These are phyloP conservation scores for Phenacoccus solenopsis DNA, from an alignment of 1,140 invertebrate species.

Conservation along the genomic window DNA sequence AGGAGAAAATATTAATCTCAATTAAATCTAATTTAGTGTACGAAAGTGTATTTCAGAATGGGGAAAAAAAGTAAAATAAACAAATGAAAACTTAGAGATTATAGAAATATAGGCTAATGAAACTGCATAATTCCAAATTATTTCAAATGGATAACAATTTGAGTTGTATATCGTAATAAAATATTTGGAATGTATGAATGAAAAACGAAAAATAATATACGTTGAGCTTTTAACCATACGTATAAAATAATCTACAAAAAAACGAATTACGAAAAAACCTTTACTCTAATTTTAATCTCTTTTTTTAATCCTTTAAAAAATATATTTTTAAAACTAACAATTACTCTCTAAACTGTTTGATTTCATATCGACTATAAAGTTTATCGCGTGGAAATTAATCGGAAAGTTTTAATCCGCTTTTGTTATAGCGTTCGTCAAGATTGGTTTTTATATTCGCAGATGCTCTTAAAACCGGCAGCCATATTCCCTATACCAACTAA, in stretches of 20 bases:
- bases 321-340: too few species aligned
- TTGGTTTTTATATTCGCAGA: too few species aligned
- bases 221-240: not conserved
- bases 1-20: not conserved
- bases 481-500: too few species aligned
- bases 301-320: too few species aligned
- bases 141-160: not conserved
- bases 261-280: not conserved
- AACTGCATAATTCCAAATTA: not conserved
- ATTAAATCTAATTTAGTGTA: slow-evolving; percentile 8
- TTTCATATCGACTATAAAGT: too few species aligned
- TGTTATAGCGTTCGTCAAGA: too few species aligned
- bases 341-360: too few species aligned
- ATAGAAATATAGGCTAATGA: not conserved
- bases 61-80: not conserved
- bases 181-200: not conserved
- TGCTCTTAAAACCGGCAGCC: too few species aligned
- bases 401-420: too few species aligned
- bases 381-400: too few species aligned
- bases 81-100: not conserved
- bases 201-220: not conserved
- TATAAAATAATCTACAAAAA: not conserved
- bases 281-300: too few species aligned
- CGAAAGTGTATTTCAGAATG: not conserved
- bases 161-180: not conserved